Evolutionary conservation across 2,113 vertebrate genomes (phyloP).

Genomic region (Xyrauchen texanus): DNA sequence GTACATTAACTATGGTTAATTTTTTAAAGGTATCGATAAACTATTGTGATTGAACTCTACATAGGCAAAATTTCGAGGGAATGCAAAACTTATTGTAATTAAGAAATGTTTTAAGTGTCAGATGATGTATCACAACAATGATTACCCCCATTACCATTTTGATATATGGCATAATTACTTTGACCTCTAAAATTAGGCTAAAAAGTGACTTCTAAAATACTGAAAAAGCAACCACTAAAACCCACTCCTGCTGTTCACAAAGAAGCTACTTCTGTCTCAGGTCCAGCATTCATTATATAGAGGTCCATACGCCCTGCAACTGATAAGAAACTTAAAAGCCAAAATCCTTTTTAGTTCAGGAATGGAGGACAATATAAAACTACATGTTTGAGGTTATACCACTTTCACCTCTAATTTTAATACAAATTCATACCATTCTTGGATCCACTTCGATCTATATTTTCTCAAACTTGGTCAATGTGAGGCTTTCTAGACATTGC

Average conservation of each 20-base stretch:
- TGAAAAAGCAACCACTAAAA: neutral
- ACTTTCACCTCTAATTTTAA: constrained; percentile 10
- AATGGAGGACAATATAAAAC: neutral
- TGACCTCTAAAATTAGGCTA: neutral
- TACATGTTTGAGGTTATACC: neutral
- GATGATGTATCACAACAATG: no score
- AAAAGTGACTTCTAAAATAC: neutral
- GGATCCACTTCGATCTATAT: constrained; percentile 1
- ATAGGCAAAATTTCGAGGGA: no score
- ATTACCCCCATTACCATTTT: no score
- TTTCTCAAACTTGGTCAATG: neutral
- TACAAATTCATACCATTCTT: neutral
- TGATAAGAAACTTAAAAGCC: constrained; percentile 9
- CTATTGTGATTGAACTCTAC: no score
- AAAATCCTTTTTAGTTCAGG: neutral
- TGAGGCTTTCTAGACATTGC: neutral
- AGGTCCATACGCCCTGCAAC: neutral
- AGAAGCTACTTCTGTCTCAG: constrained; percentile 13
- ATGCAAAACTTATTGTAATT: no score
- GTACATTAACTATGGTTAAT: no score
- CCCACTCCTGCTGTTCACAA: neutral
- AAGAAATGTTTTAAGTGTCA: no score
- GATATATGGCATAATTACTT: no score
- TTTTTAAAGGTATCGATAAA: no score
- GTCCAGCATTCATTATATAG: neutral